phyloP scores from a whole-genome alignment of 2,888 invertebrate species.

The Rhopalosiphum nymphaeae region DNA sequence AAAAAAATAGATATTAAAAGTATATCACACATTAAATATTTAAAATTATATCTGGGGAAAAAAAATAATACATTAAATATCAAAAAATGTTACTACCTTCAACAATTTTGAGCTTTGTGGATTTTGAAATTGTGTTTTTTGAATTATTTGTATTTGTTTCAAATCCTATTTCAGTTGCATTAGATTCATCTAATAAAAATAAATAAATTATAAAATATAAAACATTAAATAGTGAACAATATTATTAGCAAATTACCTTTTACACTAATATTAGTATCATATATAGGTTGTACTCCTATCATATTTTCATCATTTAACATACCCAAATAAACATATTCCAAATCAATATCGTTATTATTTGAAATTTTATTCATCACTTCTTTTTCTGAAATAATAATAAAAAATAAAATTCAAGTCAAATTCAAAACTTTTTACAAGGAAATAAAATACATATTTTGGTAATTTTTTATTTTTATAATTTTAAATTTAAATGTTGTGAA shows the following conservation, averaged over 20 bases:
- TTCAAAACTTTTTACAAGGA: background rate
- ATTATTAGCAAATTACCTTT: background rate
- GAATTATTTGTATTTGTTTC: background rate
- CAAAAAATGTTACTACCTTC: background rate
- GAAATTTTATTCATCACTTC: constrained; percentile 8
- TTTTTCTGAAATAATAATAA: constrained; percentile 3
- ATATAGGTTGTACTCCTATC: background rate
- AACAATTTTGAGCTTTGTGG: background rate
- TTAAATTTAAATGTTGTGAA: background rate
- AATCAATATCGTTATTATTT: constrained; percentile 9
- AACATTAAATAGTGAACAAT: background rate
- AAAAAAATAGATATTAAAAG: background rate
- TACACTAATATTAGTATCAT: background rate
- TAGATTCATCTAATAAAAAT: background rate
- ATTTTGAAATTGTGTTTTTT: background rate
- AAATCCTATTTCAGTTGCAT: background rate
- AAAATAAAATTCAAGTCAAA: background rate
- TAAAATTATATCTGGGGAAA: background rate
- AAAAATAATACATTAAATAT: background rate
- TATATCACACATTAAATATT: background rate
- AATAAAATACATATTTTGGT: background rate
- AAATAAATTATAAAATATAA: background rate
- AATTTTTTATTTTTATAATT: background rate
- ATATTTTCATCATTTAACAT: constrained; percentile 15
- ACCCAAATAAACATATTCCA: constrained; percentile 43